A percentile compares a stretch with the other conserved stretches of the same genome.
Conservation (phyloP, 2,888 invertebrate species). For the Nipponacmea schrenckii region DNA sequence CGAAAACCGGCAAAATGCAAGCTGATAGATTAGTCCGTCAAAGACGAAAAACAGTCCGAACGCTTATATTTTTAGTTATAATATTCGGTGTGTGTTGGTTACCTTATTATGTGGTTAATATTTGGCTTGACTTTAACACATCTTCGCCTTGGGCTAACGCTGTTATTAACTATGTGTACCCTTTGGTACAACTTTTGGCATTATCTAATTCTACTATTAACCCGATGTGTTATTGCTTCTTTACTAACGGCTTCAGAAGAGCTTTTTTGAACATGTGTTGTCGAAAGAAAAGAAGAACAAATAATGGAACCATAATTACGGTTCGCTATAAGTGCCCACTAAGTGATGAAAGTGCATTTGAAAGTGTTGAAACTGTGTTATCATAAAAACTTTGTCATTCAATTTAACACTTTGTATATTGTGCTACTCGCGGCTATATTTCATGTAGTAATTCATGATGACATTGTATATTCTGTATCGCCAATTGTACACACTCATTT, state of each 20-base stretch:
- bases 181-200: conserved; percentile 49
- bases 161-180: conserved; percentile 42
- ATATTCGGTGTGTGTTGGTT: conserved; percentile 54
- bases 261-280: conserved; percentile 49
- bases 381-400: conserved; percentile 10
- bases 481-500: no score
- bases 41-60: conserved; percentile 50
- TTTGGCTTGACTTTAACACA: conserved; percentile 54
- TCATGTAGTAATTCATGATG: no score
- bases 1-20: conserved; percentile 28
- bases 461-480: no score
- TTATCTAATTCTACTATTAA: conserved; percentile 58
- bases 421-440: no score
- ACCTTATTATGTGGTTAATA: conserved; percentile 54
- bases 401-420: no score
- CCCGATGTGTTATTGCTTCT: conserved; percentile 59
- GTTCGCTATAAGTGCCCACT: conserved; percentile 22
- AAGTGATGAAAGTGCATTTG: conserved; percentile 33
- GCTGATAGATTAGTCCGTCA: conserved; percentile 40
- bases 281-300: conserved; percentile 17
- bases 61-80: conserved; percentile 47
- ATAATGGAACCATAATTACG: conserved; percentile 19
- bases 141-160: conserved; percentile 14
- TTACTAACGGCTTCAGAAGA: conserved; percentile 53
- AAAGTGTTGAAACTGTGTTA: conserved; percentile 33